A percentile compares a stretch with the other conserved stretches of the same genome.
Evolutionary conservation across 2,888 invertebrate species (phyloP).

Genomic region (Hemithea aestivaria): DNA sequence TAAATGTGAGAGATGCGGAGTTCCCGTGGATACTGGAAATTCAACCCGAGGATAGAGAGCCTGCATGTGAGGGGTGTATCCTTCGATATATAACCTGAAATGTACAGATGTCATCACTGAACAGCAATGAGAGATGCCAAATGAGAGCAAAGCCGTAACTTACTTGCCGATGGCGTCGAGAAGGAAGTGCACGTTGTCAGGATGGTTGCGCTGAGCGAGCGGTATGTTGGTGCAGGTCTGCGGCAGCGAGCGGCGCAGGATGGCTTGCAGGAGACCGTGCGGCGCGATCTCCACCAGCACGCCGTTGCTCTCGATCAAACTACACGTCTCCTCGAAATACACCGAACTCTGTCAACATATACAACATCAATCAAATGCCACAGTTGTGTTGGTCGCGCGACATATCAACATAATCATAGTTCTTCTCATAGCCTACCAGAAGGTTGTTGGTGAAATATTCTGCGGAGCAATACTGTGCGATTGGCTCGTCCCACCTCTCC

Average conservation of each 20-base stretch:
- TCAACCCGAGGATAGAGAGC: constrained; percentile 84
- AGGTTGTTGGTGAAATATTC: constrained; percentile 91
- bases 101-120: too few species aligned
- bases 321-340: constrained; percentile 86
- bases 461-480: constrained; percentile 81
- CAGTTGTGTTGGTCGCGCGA: too few species aligned
- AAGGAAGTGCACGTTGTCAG: constrained; percentile 77
- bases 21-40: constrained; percentile 90
- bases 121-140: too few species aligned
- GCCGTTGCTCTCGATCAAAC: constrained; percentile 86
- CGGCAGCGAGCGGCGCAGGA: constrained; percentile 85
- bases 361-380: neutral
- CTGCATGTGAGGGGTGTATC: constrained; percentile 83
- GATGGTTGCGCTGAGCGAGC: constrained; percentile 83
- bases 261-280: constrained; percentile 90
- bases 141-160: constrained; percentile 14
- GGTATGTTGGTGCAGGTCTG: constrained; percentile 82
- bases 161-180: constrained; percentile 73
- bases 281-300: constrained; percentile 92
- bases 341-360: constrained; percentile 70
- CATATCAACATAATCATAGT: too few species aligned
- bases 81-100: constrained; percentile 84
- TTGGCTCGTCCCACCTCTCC: constrained; percentile 74
- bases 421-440: constrained; percentile 59
- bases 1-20: constrained; percentile 87